These are phyloP conservation scores for Calliphora vicina DNA, from an alignment of 1,140 invertebrate species.

Conservation along the genomic window DNA sequence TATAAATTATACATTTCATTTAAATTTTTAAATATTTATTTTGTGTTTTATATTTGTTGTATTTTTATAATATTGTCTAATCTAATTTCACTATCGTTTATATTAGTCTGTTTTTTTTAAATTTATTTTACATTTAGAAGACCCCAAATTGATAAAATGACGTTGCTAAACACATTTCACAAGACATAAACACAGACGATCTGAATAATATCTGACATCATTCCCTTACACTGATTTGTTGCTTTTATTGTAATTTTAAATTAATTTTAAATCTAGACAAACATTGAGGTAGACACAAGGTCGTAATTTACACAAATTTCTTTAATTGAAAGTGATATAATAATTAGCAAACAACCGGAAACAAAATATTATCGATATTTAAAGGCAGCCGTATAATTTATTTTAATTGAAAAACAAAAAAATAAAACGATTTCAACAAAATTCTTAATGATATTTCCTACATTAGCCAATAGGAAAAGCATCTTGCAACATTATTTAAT, in stretches of 20 bases:
- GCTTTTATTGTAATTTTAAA: background rate
- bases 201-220: background rate
- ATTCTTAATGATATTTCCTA: too few species aligned
- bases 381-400: too few species aligned
- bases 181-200: background rate
- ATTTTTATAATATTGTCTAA: background rate
- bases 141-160: background rate
- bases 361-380: background rate
- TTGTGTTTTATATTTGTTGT: background rate
- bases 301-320: background rate
- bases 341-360: background rate
- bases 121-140: background rate
- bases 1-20: too few species aligned
- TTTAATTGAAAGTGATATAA: background rate
- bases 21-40: background rate
- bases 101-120: background rate
- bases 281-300: background rate
- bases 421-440: too few species aligned
- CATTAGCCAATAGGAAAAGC: too few species aligned
- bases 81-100: background rate
- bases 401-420: too few species aligned
- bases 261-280: background rate
- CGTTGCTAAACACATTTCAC: background rate
- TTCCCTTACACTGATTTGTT: background rate
- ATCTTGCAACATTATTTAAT: too few species aligned